Conservation (phyloP, 2,888 invertebrate genomes). For the Apocheima hispidaria region DNA sequence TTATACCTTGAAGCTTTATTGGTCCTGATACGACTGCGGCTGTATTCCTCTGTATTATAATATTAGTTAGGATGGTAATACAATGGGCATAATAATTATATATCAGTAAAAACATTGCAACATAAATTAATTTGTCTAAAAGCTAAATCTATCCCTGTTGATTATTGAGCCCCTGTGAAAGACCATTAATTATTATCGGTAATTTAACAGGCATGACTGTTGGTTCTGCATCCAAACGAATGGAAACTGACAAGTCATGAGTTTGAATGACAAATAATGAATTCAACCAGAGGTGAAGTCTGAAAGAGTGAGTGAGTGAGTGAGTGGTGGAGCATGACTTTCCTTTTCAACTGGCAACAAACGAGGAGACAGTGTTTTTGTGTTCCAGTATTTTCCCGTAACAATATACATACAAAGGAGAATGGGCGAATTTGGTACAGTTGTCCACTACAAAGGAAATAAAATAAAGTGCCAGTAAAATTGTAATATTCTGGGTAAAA, state of each 20-base stretch:
- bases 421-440: no score
- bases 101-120: not conserved
- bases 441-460: no score
- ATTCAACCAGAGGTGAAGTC: slow-evolving; percentile 27
- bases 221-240: slow-evolving; percentile 39
- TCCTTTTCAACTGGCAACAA: not conserved
- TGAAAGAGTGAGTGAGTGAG: no score
- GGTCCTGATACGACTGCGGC: no score
- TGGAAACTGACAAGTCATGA: slow-evolving; percentile 45
- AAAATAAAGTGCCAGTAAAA: no score
- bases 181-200: slow-evolving; percentile 53
- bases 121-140: not conserved
- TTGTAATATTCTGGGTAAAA: no score
- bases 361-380: not conserved
- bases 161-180: slow-evolving; percentile 10
- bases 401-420: no score
- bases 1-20: no score
- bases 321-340: slow-evolving; percentile 18
- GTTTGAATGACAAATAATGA: slow-evolving; percentile 42
- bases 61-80: no score
- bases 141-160: not conserved
- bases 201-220: slow-evolving; percentile 51
- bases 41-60: no score
- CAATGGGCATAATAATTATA: not conserved
- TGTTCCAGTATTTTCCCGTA: no score